Evolutionary conservation across 2,797 vertebrate species (phyloP).

Genomic region (Paratrypauchen microcephalus): DNA sequence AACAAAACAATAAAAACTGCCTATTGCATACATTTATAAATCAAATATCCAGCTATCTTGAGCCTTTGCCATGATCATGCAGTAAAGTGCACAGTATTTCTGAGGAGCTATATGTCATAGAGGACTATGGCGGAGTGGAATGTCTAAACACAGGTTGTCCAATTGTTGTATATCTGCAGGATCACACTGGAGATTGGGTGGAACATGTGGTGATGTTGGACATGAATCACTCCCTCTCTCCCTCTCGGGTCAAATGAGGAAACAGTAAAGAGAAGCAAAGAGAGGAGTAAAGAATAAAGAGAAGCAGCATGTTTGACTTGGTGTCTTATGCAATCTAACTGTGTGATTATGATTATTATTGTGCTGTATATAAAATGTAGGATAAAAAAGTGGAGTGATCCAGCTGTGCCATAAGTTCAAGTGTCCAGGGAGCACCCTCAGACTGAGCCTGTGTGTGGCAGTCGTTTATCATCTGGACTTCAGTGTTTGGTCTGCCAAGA

Average conservation of each 20-base stretch:
- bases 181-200: neutral
- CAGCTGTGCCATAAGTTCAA: no score
- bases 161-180: slow-evolving; percentile 5
- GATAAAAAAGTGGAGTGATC: no score
- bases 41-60: neutral
- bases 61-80: neutral
- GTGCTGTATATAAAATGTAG: no score
- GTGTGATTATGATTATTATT: neutral
- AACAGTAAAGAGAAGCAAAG: neutral
- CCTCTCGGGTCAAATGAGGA: slow-evolving; percentile 7
- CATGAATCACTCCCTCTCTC: neutral
- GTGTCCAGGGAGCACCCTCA: no score
- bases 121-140: neutral
- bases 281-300: neutral
- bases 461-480: slow-evolving; percentile 2
- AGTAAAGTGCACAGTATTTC: neutral
- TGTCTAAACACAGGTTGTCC: neutral
- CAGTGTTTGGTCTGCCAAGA: slow-evolving; percentile 6
- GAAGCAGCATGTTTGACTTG: neutral
- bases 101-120: neutral
- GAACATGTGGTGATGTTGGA: slow-evolving; percentile 4
- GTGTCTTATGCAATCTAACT: neutral
- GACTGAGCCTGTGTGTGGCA: neutral
- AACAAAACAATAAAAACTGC: no score
- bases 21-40: no score